Evolutionary conservation across 2,797 vertebrate species (phyloP).

Genomic region (Saxicola maurus): DNA sequence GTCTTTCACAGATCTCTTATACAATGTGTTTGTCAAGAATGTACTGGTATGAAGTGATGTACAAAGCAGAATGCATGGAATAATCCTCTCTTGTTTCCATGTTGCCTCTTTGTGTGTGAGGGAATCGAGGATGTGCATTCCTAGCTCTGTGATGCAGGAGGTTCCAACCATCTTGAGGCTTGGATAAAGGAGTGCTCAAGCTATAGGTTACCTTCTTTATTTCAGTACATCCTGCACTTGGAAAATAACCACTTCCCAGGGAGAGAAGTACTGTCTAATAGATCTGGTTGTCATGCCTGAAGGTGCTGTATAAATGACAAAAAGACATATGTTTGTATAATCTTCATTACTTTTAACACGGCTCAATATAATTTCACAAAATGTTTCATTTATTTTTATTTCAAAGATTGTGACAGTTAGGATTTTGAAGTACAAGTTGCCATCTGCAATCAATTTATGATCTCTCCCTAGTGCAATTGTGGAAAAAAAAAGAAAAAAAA

Average conservation of each 20-base stretch:
- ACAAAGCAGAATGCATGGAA: not conserved
- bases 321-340: slow-evolving; percentile 71
- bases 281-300: slow-evolving; percentile 53
- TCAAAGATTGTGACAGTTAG: slow-evolving; percentile 77
- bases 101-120: not conserved
- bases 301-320: slow-evolving; percentile 69
- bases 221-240: not conserved
- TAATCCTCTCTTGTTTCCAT: not conserved
- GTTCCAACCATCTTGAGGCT: not conserved
- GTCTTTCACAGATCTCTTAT: not conserved
- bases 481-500: slow-evolving; percentile 11
- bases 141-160: not conserved
- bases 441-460: slow-evolving; percentile 85
- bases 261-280: slow-evolving; percentile 22
- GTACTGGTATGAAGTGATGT: not conserved
- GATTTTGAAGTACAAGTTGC: slow-evolving; percentile 78
- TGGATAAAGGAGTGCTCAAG: not conserved
- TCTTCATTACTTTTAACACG: slow-evolving; percentile 73
- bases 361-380: slow-evolving; percentile 76
- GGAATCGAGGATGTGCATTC: not conserved
- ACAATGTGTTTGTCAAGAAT: not conserved
- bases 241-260: slow-evolving; percentile 8
- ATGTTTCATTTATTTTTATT: slow-evolving; percentile 82
- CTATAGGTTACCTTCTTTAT: not conserved
- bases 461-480: slow-evolving; percentile 75